phyloP scores from a whole-genome alignment of 2,888 invertebrate genomes.

The Stenodera caucasica region DNA sequence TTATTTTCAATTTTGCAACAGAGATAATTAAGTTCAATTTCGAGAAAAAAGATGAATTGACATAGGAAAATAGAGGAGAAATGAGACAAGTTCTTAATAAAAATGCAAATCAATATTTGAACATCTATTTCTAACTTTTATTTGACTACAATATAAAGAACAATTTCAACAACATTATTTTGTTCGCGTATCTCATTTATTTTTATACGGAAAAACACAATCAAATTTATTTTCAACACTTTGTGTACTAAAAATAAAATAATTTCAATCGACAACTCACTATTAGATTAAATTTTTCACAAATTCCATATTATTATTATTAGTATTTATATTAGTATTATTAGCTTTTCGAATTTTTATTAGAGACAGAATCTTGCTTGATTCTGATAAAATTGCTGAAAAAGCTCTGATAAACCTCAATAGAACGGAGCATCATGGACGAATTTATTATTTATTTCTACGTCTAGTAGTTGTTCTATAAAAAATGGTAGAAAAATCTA shows the following conservation, averaged over 20 bases:
- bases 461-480: constrained; percentile 8
- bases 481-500: constrained; percentile 26
- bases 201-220: neutral
- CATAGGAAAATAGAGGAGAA: too few relatives aligned
- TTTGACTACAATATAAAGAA: constrained; percentile 15
- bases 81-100: too few relatives aligned
- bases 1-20: too few relatives aligned
- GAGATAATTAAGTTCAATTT: too few relatives aligned
- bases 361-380: too few relatives aligned
- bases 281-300: neutral
- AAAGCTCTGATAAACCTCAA: neutral
- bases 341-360: too few relatives aligned
- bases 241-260: constrained; percentile 6
- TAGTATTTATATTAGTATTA: neutral
- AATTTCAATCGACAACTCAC: neutral
- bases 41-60: neutral
- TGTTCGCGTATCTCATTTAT: neutral
- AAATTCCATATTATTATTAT: neutral
- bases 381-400: too few relatives aligned
- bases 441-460: constrained; percentile 12
- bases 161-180: constrained; percentile 16
- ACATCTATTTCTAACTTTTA: constrained; percentile 19
- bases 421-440: constrained; percentile 22
- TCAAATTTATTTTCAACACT: neutral
- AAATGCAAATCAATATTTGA: neutral